Evolutionary conservation across 2,888 invertebrate genomes (phyloP).

Genomic region (Pseudococcus longispinus): DNA sequence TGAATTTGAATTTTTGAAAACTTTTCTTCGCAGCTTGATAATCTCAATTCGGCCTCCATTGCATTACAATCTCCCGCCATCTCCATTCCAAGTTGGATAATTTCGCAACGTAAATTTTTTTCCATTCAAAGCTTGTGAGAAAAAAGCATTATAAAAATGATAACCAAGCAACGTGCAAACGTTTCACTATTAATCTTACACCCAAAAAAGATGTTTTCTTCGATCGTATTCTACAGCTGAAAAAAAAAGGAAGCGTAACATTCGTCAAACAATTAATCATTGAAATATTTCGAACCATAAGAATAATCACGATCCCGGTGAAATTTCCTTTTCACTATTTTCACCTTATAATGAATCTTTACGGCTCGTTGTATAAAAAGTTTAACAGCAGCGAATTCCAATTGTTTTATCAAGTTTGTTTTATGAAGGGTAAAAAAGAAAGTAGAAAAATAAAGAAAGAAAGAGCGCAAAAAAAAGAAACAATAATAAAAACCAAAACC

Average conservation of each 20-base stretch:
- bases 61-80: no score
- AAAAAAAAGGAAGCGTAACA: background rate
- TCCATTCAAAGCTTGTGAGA: background rate
- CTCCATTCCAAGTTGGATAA: no score
- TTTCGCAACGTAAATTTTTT: no score
- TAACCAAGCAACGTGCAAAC: background rate
- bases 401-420: conserved; percentile 23
- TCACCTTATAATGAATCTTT: conserved; percentile 14
- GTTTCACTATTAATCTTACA: background rate
- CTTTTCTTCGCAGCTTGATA: no score
- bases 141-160: background rate
- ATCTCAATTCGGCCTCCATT: no score
- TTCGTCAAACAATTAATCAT: conserved; percentile 29
- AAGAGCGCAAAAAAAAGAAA: background rate
- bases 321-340: background rate
- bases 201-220: background rate
- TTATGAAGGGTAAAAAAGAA: background rate
- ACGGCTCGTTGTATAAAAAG: background rate
- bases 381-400: background rate
- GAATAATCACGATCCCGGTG: background rate
- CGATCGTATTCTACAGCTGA: background rate
- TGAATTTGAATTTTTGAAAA: no score
- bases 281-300: background rate
- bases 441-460: background rate
- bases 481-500: conserved; percentile 4